Base-by-base conservation (phyloP, 2,113 vertebrate species). In the Bubo scandiacus region DNA sequence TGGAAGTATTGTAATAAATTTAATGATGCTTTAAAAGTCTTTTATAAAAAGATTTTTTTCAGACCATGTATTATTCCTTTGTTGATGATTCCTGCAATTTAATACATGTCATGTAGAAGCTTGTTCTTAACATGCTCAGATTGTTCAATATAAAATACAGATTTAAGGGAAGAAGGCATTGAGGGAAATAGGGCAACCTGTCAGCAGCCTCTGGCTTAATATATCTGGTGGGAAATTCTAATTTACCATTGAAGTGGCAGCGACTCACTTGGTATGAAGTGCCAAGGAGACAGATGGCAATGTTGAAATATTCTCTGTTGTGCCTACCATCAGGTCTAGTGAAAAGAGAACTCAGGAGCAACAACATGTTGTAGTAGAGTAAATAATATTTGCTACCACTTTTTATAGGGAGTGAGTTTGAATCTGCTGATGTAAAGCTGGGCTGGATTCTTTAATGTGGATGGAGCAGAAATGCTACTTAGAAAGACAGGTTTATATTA, bases 281-380 rank as follows among this genome's bases (percentile, higher is more conserved):
- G 97, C 97, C 96, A 97, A 86, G 81, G 59, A 96, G 92, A 96
- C 97, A 97, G 95, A 97, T 97, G 97, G 96, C 74, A 94, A 86
- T 94, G 95, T 78, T 88, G 95, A 91, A 97, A 94, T 96, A 59
- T 27, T 91, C 91, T 96, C 78, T 97, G 95, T 95, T 97, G 88
- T 96, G 96, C 94, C 96, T 97, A 80, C 80, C 95, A 83, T 92
- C 90, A 94, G 96, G 95, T 96, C 95, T 95, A 94, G 94, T 80
- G 78, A 96, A 96, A 92, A 88, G 91, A 92, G 88, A 96, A 43
- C 79, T 95, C 51, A 47, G 91, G 87, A 96, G 95, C 85, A 95
- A 92, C 92, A 96, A 90, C 88, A 95, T 95, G 77, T 82, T 95
- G 86, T 26, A 82, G 81, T 22, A 78, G 71, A 92, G 96, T 95